These are phyloP conservation scores for Clarias pachynema DNA, from an alignment of 2,797 vertebrate species.

Conservation along the genomic window DNA sequence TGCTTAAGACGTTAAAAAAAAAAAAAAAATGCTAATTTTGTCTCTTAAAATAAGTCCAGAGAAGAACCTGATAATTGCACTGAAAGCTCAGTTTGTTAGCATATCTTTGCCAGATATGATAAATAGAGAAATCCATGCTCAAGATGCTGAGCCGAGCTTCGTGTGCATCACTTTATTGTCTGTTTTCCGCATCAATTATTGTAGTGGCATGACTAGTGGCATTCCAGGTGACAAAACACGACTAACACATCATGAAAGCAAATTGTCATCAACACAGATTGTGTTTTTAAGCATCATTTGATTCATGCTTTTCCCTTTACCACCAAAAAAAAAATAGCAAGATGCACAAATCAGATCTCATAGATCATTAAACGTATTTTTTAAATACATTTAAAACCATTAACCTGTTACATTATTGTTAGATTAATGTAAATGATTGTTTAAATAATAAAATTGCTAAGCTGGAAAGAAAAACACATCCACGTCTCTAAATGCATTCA, in stretches of 20 bases:
- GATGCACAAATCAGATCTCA: neutral
- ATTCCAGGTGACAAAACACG: slow-evolving; percentile 6
- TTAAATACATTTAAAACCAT: neutral
- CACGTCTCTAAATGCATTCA: neutral
- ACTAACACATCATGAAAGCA: neutral
- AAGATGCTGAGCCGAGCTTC: neutral
- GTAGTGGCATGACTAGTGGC: too few species aligned
- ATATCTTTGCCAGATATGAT: neutral
- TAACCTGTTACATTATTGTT: neutral
- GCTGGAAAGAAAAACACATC: neutral
- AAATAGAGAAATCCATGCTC: slow-evolving; percentile 3
- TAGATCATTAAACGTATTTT: too few species aligned
- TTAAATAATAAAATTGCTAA: neutral
- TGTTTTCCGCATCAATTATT: neutral
- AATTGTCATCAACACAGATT: neutral
- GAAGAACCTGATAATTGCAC: neutral
- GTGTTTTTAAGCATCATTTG: slow-evolving; percentile 3
- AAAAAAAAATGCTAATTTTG: too few species aligned
- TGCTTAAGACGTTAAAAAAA: neutral
- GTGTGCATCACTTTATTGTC: neutral
- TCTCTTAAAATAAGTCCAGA: neutral
- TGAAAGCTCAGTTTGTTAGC: neutral
- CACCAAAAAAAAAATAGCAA: neutral
- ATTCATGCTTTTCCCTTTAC: neutral
- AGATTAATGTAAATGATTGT: neutral